Conservation (phyloP, 2,888 invertebrate species). For the Acleris cristana region DNA sequence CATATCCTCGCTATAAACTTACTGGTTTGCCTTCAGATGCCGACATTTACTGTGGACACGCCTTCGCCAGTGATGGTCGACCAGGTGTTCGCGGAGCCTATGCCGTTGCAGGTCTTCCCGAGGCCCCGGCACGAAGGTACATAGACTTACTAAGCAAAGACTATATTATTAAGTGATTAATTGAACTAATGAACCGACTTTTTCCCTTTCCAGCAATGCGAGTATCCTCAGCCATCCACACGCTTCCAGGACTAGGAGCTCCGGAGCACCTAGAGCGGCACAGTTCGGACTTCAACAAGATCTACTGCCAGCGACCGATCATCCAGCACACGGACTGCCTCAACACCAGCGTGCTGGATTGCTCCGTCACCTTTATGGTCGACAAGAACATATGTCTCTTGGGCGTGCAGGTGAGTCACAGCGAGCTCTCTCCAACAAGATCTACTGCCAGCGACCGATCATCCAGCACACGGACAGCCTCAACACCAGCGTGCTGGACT, state of each 20-base stretch:
- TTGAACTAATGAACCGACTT: too few relatives aligned
- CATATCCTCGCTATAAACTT: too few relatives aligned
- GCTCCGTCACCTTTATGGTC: constrained; percentile 91
- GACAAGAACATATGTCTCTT: constrained; percentile 91
- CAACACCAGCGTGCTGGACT: constrained; percentile 90
- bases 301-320: constrained; percentile 88
- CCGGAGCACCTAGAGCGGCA: constrained; percentile 53
- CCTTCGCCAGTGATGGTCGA: constrained; percentile 72
- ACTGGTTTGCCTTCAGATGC: constrained; percentile 56
- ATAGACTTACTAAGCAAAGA: neutral
- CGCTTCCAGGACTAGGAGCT: constrained; percentile 37
- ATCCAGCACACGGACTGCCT: constrained; percentile 88
- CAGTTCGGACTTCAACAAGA: constrained; percentile 79
- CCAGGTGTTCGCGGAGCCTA: constrained; percentile 57
- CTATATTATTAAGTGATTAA: neutral
- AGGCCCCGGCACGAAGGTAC: constrained; percentile 56
- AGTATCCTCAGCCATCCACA: constrained; percentile 45
- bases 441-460: constrained; percentile 88
- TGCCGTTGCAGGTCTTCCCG: constrained; percentile 43
- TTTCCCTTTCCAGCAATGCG: constrained; percentile 43
- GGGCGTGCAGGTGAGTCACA: constrained; percentile 84
- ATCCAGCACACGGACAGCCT: constrained; percentile 88
- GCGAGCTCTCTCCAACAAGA: constrained; percentile 69
- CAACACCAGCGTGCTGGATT: constrained; percentile 90
- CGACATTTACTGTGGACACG: constrained; percentile 73